Conservation (phyloP, 2,888 invertebrate genomes). For the Vanessa cardui region DNA sequence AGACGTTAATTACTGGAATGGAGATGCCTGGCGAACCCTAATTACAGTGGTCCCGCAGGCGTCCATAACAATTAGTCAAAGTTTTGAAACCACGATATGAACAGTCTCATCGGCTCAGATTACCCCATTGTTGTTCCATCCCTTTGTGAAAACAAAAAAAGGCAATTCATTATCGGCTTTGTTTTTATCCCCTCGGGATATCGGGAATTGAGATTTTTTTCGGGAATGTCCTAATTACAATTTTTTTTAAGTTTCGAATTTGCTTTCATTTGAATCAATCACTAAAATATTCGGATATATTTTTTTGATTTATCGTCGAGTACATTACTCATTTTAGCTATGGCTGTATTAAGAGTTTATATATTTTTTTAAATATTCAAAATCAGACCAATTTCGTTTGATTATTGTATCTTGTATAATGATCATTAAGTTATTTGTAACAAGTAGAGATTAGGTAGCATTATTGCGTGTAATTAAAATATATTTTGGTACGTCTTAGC, state of each 20-base stretch:
- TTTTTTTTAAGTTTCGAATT: conserved; percentile 26
- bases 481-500: too few species aligned
- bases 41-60: conserved; percentile 35
- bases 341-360: not conserved
- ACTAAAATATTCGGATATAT: not conserved
- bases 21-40: conserved; percentile 30
- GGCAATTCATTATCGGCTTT: conserved; percentile 40
- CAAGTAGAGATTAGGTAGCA: too few species aligned
- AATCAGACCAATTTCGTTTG: too few species aligned
- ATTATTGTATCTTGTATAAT: too few species aligned
- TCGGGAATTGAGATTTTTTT: conserved; percentile 39
- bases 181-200: conserved; percentile 36
- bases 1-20: conserved; percentile 29
- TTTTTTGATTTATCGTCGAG: not conserved
- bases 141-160: conserved; percentile 39
- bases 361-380: not conserved
- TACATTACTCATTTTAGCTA: not conserved
- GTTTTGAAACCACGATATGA: conserved; percentile 39
- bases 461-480: too few species aligned
- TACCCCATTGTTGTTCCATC: conserved; percentile 40
- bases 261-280: conserved; percentile 8
- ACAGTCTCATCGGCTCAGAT: conserved; percentile 40
- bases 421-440: too few species aligned
- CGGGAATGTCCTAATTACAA: conserved; percentile 35
- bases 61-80: conserved; percentile 39